phyloP scores from a whole-genome alignment of 1,140 invertebrate species.

The Heliothis subflexa region DNA sequence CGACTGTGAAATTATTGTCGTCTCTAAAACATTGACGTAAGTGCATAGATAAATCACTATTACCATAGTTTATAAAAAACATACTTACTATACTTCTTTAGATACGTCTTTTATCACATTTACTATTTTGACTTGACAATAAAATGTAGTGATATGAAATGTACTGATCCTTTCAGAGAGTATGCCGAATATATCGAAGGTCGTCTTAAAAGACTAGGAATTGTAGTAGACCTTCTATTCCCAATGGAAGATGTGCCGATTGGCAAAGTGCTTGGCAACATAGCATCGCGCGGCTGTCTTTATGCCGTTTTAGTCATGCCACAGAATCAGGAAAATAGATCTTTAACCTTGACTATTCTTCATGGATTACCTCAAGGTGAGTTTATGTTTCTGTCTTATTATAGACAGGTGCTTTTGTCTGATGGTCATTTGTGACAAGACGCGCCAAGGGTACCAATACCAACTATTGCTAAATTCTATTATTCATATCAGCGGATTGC shows the following conservation, averaged over 20 bases:
- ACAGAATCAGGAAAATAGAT: conserved; percentile 94
- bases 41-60: conserved; percentile 57
- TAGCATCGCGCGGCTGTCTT: conserved; percentile 93
- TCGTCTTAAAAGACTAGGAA: conserved; percentile 91
- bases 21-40: conserved; percentile 93
- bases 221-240: conserved; percentile 95
- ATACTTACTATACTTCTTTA: no score
- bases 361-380: conserved; percentile 96
- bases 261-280: conserved; percentile 94
- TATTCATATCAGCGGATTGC: no score
- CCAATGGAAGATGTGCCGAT: conserved; percentile 95
- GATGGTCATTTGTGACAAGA: no score
- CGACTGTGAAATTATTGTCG: conserved; percentile 95
- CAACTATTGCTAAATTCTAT: no score
- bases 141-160: no score
- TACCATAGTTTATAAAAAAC: no score
- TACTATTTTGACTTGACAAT: no score
- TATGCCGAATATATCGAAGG: conserved; percentile 96
- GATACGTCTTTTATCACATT: no score
- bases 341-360: conserved; percentile 96
- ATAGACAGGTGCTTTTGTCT: no score
- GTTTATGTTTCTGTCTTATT: conserved; percentile 27
- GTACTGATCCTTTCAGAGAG: conserved; percentile 77
- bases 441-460: no score
- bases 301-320: conserved; percentile 96